Evolutionary conservation across 2,888 invertebrate genomes (phyloP), one percentile per base, ranked within the genome.

Genomic region (Ptychoptera albimana): DNA sequence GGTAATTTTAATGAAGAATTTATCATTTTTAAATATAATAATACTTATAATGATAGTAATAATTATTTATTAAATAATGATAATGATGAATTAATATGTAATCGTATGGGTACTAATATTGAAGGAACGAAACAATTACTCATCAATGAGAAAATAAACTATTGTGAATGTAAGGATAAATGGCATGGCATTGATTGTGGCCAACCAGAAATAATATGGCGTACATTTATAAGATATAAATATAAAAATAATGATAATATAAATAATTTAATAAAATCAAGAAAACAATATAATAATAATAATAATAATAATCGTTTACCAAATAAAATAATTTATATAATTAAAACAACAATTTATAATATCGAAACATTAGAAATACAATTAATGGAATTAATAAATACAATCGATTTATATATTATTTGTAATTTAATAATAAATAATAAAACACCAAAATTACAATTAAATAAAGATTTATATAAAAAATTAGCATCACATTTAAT

Each of bases 161-260:
- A 64, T 52, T 78, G 77, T 51, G 60, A 66, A 12, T 78, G 78
- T 54, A 60, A 66, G 43, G 65, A 63, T n/a, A 74, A 74, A 30
- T 78, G 75, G 75, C 78, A 78, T 56, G 76, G 77, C 2, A 62
- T 64, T 8, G 77, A 78, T 52, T 78, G 78, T 54, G 74, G 76
- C 1, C 74, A 76, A 52, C 77, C 78, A 4, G 78, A 78, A 58
- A 73, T 77, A 9, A 70, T 77, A 11, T 77, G 77, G 76, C 67
- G 77, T 37, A 74, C 76, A 1, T 65, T 77, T 47, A 66, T 78
- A 61, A 71, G 74, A 14, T 66, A 70, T 12, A 69, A 70, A 47
- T 51, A 53, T 8, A 56, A 58, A 1, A 38, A 50, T 51, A 45
- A 11, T 37, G 14, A 11, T 8, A 30, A 15, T 29, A 30, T 29